Conservation (phyloP, 1,140 invertebrate genomes). For the Ceratina japonica region DNA sequence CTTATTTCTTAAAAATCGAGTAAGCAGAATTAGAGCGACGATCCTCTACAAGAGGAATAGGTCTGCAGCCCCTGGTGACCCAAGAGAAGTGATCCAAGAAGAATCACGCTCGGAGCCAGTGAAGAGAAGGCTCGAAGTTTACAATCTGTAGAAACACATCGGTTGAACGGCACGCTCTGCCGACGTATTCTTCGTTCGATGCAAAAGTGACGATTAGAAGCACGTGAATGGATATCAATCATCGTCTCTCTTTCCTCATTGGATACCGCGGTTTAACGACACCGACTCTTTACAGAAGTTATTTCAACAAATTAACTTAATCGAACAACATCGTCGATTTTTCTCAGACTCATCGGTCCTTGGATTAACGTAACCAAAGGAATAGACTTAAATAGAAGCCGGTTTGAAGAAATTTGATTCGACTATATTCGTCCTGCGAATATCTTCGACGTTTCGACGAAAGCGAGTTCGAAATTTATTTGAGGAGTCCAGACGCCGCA, state of each 20-base stretch:
- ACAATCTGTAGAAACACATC: constrained; percentile 21
- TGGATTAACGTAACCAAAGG: no score
- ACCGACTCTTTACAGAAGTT: no score
- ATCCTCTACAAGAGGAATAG: background rate
- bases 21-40: background rate
- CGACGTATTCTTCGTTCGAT: constrained; percentile 1
- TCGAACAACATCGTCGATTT: no score
- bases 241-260: background rate
- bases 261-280: background rate
- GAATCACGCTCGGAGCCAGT: constrained; percentile 7
- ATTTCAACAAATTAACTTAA: no score
- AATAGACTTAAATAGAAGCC: background rate
- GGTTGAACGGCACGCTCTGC: background rate
- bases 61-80: background rate
- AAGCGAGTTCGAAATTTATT: background rate
- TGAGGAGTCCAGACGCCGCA: background rate
- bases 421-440: constrained; percentile 31
- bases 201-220: background rate
- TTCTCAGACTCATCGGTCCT: no score
- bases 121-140: background rate
- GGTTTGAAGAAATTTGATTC: background rate
- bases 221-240: background rate
- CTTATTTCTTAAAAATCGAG: background rate
- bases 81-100: constrained; percentile 1
- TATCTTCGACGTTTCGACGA: background rate